A percentile compares a stretch with the other conserved stretches of the same genome.
phyloP scores from a whole-genome alignment of 2,797 vertebrate genomes.

The Gouania willdenowi region DNA sequence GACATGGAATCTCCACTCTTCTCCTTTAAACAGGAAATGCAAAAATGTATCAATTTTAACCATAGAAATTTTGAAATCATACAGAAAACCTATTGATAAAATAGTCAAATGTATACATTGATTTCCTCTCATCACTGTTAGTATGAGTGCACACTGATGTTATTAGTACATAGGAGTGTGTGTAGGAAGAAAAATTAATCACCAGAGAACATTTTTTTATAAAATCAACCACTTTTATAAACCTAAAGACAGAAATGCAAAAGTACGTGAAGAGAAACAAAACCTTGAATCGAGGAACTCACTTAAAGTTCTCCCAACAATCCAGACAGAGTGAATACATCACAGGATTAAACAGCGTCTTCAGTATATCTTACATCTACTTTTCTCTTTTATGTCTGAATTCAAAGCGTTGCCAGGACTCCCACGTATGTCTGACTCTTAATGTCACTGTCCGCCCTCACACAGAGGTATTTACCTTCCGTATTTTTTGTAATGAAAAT shows the following conservation, averaged over 20 bases:
- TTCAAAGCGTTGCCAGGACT: slow-evolving; percentile 59
- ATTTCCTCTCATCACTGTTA: too few relatives aligned
- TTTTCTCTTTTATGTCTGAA: slow-evolving; percentile 63
- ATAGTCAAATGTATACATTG: too few relatives aligned
- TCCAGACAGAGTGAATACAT: slow-evolving; percentile 30
- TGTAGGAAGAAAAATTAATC: too few relatives aligned
- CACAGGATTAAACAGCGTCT: slow-evolving; percentile 43
- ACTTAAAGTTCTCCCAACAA: slow-evolving; percentile 34
- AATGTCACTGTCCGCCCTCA: slow-evolving; percentile 38
- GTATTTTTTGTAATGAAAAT: slow-evolving; percentile 25
- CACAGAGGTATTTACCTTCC: slow-evolving; percentile 34
- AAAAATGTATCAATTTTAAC: too few relatives aligned
- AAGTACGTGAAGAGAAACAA: slow-evolving; percentile 5
- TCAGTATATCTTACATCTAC: slow-evolving; percentile 38
- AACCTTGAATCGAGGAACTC: slow-evolving; percentile 25
- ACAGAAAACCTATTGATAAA: too few relatives aligned
- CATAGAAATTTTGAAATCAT: too few relatives aligned
- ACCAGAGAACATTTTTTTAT: too few relatives aligned
- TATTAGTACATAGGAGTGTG: too few relatives aligned
- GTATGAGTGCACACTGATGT: too few relatives aligned
- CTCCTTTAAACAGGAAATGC: too few relatives aligned
- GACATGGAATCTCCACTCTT: too few relatives aligned
- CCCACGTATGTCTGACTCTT: slow-evolving; percentile 53
- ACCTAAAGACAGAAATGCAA: slow-evolving; percentile 2
- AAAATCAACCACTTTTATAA: slow-evolving; percentile 16